Conservation (phyloP, 2,888 invertebrate genomes). For the Rhyacophila evoluta region DNA sequence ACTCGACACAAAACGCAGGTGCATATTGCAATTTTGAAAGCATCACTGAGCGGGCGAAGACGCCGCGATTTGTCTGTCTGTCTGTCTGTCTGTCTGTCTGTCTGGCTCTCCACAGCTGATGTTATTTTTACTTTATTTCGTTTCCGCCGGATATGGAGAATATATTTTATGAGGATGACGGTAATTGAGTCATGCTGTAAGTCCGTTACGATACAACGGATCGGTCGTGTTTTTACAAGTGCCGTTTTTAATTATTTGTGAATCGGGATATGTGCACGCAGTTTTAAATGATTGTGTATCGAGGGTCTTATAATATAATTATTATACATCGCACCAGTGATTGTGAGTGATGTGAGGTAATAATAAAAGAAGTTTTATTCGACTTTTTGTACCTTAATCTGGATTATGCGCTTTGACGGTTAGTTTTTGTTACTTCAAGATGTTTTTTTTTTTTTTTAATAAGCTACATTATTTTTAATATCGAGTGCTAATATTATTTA, state of each 20-base stretch:
- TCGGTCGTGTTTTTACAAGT: too few species aligned
- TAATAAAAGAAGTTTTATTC: too few species aligned
- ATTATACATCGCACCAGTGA: too few species aligned
- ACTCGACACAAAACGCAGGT: conserved; percentile 29
- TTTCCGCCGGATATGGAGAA: neutral
- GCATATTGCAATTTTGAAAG: conserved; percentile 25
- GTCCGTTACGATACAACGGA: neutral
- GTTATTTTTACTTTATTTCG: conserved; percentile 5
- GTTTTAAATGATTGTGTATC: too few species aligned
- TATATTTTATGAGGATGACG: neutral
- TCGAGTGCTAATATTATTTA: too few species aligned
- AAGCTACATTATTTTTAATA: too few species aligned
- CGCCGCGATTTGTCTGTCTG: conserved; percentile 5
- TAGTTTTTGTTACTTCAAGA: neutral
- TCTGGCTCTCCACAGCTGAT: neutral
- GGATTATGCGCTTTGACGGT: neutral
- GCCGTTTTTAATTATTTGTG: too few species aligned
- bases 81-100: neutral
- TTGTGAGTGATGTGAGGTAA: too few species aligned
- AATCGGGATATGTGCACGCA: too few species aligned
- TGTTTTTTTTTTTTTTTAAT: too few species aligned
- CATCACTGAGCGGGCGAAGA: neutral
- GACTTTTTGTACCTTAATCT: neutral
- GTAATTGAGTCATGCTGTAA: neutral
- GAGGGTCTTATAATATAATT: too few species aligned